Evolutionary conservation across 2,888 invertebrate species (phyloP).

Genomic region (Zhengitettix transpicula): DNA sequence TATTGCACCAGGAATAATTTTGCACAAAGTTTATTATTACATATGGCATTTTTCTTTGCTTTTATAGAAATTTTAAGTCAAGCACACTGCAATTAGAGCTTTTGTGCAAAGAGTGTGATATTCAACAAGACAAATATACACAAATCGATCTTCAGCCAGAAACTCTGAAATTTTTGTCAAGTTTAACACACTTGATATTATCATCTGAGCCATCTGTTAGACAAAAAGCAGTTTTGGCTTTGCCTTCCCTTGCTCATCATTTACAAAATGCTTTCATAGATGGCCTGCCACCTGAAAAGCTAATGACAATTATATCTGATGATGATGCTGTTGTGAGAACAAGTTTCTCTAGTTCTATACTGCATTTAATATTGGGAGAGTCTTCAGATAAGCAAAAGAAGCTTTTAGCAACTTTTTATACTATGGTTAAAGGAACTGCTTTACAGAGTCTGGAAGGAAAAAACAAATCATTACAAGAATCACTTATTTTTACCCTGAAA

Average conservation of each 20-base stretch:
- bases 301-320: not conserved
- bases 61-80: too few relatives aligned
- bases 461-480: conserved; percentile 2
- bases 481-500: conserved; percentile 3
- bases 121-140: not conserved
- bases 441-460: not conserved
- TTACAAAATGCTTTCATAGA: not conserved
- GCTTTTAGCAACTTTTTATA: not conserved
- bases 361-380: not conserved
- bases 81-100: too few relatives aligned
- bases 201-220: not conserved
- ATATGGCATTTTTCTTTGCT: too few relatives aligned
- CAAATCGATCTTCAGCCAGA: not conserved
- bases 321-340: not conserved
- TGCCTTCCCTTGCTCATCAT: not conserved
- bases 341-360: not conserved
- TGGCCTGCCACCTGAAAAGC: not conserved
- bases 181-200: not conserved
- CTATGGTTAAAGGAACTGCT: not conserved
- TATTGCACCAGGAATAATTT: too few relatives aligned
- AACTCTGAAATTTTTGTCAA: not conserved
- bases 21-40: too few relatives aligned
- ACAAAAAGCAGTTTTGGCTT: not conserved
- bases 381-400: not conserved
- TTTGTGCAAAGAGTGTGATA: too few relatives aligned